phyloP scores from a whole-genome alignment of 2,888 invertebrate genomes.

The Galerucella nymphaeae region DNA sequence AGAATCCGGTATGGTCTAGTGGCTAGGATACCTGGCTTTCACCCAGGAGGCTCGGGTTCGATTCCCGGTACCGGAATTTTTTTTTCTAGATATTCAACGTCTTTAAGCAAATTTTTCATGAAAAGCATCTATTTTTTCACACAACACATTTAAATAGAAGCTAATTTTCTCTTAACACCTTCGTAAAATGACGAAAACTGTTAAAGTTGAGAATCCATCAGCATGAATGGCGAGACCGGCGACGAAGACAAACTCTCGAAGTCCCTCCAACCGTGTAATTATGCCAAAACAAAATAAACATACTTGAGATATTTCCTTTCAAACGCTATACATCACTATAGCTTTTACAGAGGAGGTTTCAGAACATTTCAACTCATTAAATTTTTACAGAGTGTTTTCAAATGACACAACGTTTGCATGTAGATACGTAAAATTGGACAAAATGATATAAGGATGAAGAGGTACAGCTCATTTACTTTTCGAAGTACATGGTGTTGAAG shows the following conservation, averaged over 20 bases:
- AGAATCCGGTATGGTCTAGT: slow-evolving; percentile 67
- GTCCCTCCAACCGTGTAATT: slow-evolving; percentile 41
- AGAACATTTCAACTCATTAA: neutral
- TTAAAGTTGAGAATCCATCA: slow-evolving; percentile 31
- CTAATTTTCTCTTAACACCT: slow-evolving; percentile 16
- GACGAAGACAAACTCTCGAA: slow-evolving; percentile 37
- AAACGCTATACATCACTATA: slow-evolving; percentile 30
- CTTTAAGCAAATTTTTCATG: neutral
- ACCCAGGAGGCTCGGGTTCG: slow-evolving; percentile 81
- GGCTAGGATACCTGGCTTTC: slow-evolving; percentile 80
- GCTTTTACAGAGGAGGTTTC: slow-evolving; percentile 12
- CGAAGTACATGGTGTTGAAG: too few species aligned
- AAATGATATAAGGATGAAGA: too few species aligned
- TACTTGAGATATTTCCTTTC: slow-evolving; percentile 43
- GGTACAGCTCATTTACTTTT: too few species aligned
- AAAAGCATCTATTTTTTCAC: neutral
- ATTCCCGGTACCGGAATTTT: slow-evolving; percentile 76
- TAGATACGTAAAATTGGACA: too few species aligned
- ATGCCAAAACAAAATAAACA: slow-evolving; percentile 45
- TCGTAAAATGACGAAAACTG: slow-evolving; percentile 12
- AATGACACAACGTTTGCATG: too few species aligned
- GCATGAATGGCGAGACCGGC: slow-evolving; percentile 7
- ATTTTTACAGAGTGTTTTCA: too few species aligned
- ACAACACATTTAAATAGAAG: neutral
- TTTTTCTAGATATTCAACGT: slow-evolving; percentile 50